Conservation (phyloP, 2,113 vertebrate genomes). For the Antennarius striatus region DNA sequence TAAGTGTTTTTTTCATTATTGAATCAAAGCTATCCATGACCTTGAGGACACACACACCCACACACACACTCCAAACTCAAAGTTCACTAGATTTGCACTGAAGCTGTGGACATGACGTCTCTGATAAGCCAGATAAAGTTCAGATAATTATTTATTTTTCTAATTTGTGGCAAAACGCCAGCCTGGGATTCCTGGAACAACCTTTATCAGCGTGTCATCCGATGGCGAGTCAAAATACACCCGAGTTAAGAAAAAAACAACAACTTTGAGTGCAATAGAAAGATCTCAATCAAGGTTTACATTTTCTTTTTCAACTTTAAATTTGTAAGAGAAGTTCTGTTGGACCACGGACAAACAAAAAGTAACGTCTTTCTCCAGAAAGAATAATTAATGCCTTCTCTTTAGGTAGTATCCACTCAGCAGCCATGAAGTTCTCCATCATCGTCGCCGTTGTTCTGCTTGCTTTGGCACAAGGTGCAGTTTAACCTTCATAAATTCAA, state of each 20-base stretch:
- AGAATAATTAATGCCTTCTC: background rate
- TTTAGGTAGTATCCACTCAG: constrained; percentile 41
- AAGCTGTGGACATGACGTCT: background rate
- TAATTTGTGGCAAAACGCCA: background rate
- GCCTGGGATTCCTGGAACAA: constrained; percentile 4
- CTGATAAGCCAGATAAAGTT: constrained; percentile 6
- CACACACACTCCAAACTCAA: constrained; percentile 4
- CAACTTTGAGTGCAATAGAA: background rate
- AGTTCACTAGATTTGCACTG: background rate
- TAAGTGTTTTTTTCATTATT: no score
- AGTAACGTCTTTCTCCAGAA: no score
- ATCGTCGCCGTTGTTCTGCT: constrained; percentile 60
- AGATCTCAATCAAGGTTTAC: background rate
- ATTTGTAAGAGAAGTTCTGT: no score
- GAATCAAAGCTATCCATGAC: no score
- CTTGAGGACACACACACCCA: background rate
- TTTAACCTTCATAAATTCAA: background rate
- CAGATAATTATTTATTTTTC: constrained; percentile 18
- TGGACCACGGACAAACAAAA: no score
- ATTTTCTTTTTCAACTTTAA: no score
- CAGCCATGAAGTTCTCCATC: constrained; percentile 75
- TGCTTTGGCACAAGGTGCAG: constrained; percentile 68
- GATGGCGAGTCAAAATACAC: constrained; percentile 3
- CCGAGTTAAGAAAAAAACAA: background rate
- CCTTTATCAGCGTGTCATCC: constrained; percentile 24